Percentiles rank a stretch among this genome's conserved stretches.
Conservation (phyloP, 2,113 vertebrate genomes). For the Haemorhous mexicanus region DNA sequence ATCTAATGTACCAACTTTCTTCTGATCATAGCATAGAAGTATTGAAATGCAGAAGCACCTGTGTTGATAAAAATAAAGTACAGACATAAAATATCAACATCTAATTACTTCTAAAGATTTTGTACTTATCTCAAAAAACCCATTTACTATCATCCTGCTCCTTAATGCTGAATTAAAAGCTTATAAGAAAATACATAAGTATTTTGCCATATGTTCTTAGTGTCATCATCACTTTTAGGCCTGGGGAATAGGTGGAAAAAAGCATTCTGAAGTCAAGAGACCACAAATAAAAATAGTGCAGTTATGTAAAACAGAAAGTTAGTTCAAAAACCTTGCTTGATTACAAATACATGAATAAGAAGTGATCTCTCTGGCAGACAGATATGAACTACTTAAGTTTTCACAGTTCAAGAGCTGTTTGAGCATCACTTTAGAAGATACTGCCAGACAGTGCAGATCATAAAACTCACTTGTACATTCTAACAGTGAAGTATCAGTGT, state of each 20-base stretch:
- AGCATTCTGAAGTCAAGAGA: not conserved
- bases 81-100: not conserved
- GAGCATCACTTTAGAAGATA: not conserved
- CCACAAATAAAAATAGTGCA: not conserved
- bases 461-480: not conserved
- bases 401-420: not conserved
- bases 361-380: not conserved
- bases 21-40: not conserved
- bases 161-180: not conserved
- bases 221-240: not conserved
- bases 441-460: not conserved
- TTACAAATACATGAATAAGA: not conserved
- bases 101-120: not conserved
- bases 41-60: not conserved
- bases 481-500: not conserved
- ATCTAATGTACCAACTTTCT: not conserved
- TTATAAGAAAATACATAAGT: not conserved
- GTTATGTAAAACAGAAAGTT: not conserved
- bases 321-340: not conserved
- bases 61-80: not conserved
- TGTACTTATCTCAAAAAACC: not conserved
- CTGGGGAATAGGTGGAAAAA: not conserved
- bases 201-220: not conserved
- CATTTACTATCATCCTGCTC: not conserved
- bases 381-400: not conserved